Conservation (phyloP, 2,113 vertebrate genomes). For the Pedetes capensis region DNA sequence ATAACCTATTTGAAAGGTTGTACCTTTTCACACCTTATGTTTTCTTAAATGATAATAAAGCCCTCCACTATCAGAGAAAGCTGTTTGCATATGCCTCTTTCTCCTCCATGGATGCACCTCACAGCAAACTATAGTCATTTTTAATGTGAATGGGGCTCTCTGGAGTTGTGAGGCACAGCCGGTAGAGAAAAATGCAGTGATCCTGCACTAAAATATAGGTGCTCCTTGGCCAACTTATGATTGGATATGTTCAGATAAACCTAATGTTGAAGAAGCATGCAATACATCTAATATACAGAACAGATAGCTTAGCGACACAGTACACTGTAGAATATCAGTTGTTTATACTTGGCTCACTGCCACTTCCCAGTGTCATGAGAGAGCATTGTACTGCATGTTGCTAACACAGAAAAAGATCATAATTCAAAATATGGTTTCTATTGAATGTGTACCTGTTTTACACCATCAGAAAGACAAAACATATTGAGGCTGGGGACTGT, state of each 20-base stretch:
- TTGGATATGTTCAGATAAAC: neutral
- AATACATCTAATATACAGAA: neutral
- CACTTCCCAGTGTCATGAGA: neutral
- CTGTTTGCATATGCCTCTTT: neutral
- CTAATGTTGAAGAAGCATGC: neutral
- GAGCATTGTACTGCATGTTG: neutral
- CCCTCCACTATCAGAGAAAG: neutral
- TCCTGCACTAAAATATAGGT: neutral
- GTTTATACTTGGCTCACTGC: neutral
- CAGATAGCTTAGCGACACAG: neutral
- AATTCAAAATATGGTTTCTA: neutral
- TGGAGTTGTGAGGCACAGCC: neutral
- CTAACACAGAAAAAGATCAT: neutral
- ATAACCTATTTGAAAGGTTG: neutral
- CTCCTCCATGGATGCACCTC: accelerated
- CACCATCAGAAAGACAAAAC: neutral
- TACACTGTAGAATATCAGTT: neutral
- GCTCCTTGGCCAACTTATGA: neutral
- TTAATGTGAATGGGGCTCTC: neutral
- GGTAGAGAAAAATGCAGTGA: neutral
- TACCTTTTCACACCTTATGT: neutral
- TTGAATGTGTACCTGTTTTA: neutral
- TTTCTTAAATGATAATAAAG: neutral
- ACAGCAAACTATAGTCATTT: accelerated
- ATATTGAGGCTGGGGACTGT: neutral